Evolutionary conservation across 2,888 invertebrate species (phyloP), one percentile per base, ranked within the genome.

Genomic region (Pandemis heparana): DNA sequence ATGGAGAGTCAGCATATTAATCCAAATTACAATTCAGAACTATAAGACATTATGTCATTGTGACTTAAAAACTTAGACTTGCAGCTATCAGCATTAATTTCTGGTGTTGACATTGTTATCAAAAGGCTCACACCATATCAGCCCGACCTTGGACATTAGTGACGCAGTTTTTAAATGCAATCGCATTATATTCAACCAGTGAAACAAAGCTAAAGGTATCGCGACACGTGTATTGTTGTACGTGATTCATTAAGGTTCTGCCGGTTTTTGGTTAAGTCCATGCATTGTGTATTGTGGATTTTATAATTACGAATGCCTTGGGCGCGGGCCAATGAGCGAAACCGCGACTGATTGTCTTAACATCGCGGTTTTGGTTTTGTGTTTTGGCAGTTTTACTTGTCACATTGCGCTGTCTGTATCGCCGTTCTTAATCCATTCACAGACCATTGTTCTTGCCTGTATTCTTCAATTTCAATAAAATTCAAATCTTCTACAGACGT

Each of bases 181-280:
- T 74, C 68, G 56, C 48, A 76, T 79, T 78, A 76, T 70, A 79
- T 74, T 76, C 75, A 77, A 76, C 70, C 73, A 60, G 72, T 61
- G 61, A 62, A 84, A 89, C 88, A 85, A 82, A 87, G 87, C 88
- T 65, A 60, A 73, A 64, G 73, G 59, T 46, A 65, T 85, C 85
- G 82, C 85, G 87, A 94, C 94, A 94, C 89, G 89, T 94, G 94
- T 94, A 90, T 89, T 89, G 87, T 88, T 82, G 84, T 89, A 94
- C 92, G 94, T 94, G 94, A 94, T 85, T 94, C 93, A 94, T 94
- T 94, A 93, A 84, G 79, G 86, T 79, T 75, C 82, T 81, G 79
- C 78, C 81, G 81, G 79, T 85, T 92, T 92, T 94, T 92, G 92
- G 94, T 87, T 89, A 89, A 92, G 92, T 91, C 92, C 85, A 86